Percentiles rank a stretch among this genome's conserved stretches.
Conservation (phyloP, 2,113 vertebrate genomes). For the Myanophis thanlyinensis region DNA sequence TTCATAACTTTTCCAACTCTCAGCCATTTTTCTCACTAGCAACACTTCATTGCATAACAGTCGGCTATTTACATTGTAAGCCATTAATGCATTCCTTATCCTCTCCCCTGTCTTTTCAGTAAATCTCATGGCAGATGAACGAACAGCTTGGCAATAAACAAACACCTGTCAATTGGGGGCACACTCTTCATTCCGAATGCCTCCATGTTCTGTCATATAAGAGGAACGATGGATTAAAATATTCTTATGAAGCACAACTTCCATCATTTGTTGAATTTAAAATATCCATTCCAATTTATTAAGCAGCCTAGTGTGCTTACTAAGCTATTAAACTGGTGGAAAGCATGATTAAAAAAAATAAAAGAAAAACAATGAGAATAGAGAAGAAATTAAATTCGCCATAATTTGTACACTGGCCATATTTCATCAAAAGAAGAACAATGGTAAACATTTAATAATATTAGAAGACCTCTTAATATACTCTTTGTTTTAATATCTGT, state of each 20-base stretch:
- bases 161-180: conserved; percentile 27
- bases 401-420: background rate
- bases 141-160: conserved; percentile 29
- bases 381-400: background rate
- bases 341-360: background rate
- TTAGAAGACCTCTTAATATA: background rate
- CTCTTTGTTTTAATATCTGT: background rate
- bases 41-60: conserved; percentile 1
- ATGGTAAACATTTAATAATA: background rate
- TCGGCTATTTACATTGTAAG: background rate
- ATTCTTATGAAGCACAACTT: background rate
- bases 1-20: background rate
- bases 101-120: background rate
- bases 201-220: background rate
- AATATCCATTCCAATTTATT: background rate
- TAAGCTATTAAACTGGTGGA: background rate
- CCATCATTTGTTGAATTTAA: background rate
- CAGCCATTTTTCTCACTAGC: background rate
- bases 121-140: conserved; percentile 23
- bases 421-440: background rate
- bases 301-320: background rate
- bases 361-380: background rate
- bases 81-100: background rate
- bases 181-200: conserved; percentile 7
- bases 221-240: background rate